Evolutionary conservation across 2,113 vertebrate genomes (phyloP), one percentile per base, ranked within the genome.

Genomic region (Kryptolebias marmoratus): DNA sequence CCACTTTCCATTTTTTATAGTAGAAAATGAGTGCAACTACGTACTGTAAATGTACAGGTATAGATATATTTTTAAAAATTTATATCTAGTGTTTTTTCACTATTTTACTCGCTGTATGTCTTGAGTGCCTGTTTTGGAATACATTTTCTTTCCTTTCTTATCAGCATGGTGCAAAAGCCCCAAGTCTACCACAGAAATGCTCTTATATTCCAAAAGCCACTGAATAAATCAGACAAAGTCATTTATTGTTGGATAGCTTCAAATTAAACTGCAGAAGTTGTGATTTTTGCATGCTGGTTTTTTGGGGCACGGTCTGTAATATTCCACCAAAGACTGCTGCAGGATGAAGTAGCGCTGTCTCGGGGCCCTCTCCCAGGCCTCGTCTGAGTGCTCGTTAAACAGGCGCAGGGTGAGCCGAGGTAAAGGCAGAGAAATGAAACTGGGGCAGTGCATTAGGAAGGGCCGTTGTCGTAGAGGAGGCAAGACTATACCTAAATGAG

Each of bases 361-460:
- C 0, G 0, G 59, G 0, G 44, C 55, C 62, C 54, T 58, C n/a
- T 64, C 55, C 60, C 70, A 55, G 63, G 64, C 71, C 13, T 75
- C 56, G 2, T 91, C 75, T 39, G 84, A 64, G 50, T 45, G 53
- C 65, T 49, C 18, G 44, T 81, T 71, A 72, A 92, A 92, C 0
- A 87, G 86, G 27, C 22, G 3, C 2, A 87, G 69, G 16, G 65
- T 89, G 71, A 93, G 53, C 5, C 57, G 77, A 31, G 91, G 45
- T 22, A 93, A 42, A 0, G 84, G 90, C 3, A 93, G 76, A 54
- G 73, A 78, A 62, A 93, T 79, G 79, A 88, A 88, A 14, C 47
- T 64, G 1, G 77, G 87, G 14, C 86, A 90, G 50, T 75, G 73
- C 31, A 47, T 58, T 42, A 92, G 75, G 30, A 54, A 59, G 0